These are phyloP conservation scores for Jacana jacana DNA, from an alignment of 2,113 vertebrate species.

Conservation along the genomic window DNA sequence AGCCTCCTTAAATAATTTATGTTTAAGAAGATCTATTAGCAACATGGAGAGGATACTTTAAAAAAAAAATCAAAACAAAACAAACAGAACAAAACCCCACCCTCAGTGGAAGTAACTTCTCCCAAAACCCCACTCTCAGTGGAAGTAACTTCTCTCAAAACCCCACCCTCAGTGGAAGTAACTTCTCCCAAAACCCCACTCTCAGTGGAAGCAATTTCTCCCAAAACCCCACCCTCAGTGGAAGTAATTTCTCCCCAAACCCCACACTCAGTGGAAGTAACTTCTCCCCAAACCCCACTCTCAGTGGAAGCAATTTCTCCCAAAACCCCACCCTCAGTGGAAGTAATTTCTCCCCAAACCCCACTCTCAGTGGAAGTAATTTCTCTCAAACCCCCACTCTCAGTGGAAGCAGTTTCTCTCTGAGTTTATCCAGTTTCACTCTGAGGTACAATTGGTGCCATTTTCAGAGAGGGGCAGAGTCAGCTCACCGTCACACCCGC, in stretches of 20 bases:
- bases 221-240: no score
- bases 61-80: not conserved
- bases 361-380: no score
- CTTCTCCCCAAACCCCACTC: not conserved
- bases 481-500: not conserved
- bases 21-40: conserved; percentile 39
- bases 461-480: not conserved
- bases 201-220: no score
- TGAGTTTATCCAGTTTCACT: not conserved
- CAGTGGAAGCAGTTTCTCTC: not conserved
- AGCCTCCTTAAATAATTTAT: conserved; percentile 47
- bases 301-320: not conserved
- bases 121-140: no score
- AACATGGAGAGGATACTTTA: conserved; percentile 12
- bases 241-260: no score
- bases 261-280: no score
- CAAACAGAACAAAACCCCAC: not conserved
- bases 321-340: no score
- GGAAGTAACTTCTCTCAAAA: no score
- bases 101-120: not conserved
- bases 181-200: no score
- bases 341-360: no score
- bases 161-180: no score
- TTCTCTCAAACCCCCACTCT: no score
- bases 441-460: not conserved